These are phyloP conservation scores for Leptinotarsa juncta DNA, from an alignment of 2,888 invertebrate genomes.

Conservation along the genomic window DNA sequence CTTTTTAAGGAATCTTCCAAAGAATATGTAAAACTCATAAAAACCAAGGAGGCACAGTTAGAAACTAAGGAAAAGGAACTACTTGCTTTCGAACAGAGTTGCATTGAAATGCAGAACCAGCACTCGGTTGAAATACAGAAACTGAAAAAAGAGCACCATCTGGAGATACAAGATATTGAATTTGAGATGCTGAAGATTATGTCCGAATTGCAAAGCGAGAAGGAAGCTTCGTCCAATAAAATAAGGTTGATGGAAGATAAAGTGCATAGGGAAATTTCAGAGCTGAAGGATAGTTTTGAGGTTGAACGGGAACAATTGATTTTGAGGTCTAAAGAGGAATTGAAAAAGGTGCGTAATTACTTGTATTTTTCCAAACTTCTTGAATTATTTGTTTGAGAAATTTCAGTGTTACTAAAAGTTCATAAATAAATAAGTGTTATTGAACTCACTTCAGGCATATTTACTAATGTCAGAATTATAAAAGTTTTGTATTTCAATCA, in stretches of 20 bases:
- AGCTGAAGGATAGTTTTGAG: constrained; percentile 57
- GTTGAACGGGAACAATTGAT: constrained; percentile 55
- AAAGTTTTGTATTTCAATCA: too few species aligned
- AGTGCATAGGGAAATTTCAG: constrained; percentile 47
- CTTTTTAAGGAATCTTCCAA: constrained; percentile 23
- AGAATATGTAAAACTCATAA: constrained; percentile 33
- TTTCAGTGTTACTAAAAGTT: too few species aligned
- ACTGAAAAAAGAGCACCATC: constrained; percentile 53
- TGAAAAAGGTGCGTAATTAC: constrained; percentile 53
- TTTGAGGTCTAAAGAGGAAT: constrained; percentile 55
- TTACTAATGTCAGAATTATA: too few species aligned
- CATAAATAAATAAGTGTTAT: too few species aligned
- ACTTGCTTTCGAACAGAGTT: constrained; percentile 46
- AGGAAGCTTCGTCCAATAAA: constrained; percentile 47
- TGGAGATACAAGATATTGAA: constrained; percentile 59
- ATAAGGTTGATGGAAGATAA: constrained; percentile 50
- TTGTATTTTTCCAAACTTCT: too few species aligned
- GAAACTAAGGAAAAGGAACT: constrained; percentile 46
- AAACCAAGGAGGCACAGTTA: constrained; percentile 38
- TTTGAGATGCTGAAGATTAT: constrained; percentile 58
- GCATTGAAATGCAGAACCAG: constrained; percentile 43
- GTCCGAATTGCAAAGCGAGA: constrained; percentile 58
- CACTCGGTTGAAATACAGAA: constrained; percentile 53
- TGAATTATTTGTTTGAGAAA: too few species aligned
- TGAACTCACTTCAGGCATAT: too few species aligned